Conservation (phyloP, 2,797 vertebrate species). For the Anableps anableps region DNA sequence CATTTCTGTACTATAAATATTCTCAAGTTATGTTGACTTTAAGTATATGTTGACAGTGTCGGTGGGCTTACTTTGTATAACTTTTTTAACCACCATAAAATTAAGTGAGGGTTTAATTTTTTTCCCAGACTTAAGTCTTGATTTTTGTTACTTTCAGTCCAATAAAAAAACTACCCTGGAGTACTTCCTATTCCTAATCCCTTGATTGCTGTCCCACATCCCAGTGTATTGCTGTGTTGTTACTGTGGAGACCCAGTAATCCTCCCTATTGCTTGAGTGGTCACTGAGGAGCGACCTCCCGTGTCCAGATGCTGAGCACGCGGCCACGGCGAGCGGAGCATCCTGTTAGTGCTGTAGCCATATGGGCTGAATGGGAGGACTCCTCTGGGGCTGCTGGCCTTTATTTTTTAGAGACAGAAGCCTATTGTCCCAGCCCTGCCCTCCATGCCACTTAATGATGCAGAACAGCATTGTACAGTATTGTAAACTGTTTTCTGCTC, state of each 20-base stretch:
- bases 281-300: slow-evolving; percentile 69
- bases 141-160: slow-evolving; percentile 61
- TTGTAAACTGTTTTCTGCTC: slow-evolving; percentile 83
- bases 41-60: not conserved
- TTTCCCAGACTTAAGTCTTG: not conserved
- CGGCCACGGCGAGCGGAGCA: slow-evolving; percentile 64
- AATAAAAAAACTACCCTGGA: slow-evolving; percentile 64
- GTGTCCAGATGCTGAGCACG: slow-evolving; percentile 88
- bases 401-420: slow-evolving; percentile 72
- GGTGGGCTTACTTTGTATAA: slow-evolving; percentile 3
- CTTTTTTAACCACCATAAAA: slow-evolving; percentile 9
- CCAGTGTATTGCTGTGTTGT: slow-evolving; percentile 58
- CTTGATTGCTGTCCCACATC: slow-evolving; percentile 65
- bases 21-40: no score
- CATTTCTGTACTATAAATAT: not conserved
- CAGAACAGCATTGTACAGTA: slow-evolving; percentile 87
- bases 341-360: slow-evolving; percentile 79
- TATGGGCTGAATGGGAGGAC: slow-evolving; percentile 82
- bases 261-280: slow-evolving; percentile 56
- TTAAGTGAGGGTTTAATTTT: slow-evolving; percentile 8
- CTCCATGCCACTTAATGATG: slow-evolving; percentile 82
- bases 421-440: slow-evolving; percentile 76
- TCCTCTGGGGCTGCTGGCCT: slow-evolving; percentile 71
- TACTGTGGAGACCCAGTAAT: slow-evolving; percentile 73
- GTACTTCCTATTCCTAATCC: slow-evolving; percentile 78